A percentile compares a stretch with the other conserved stretches of the same genome.
phyloP scores from a whole-genome alignment of 2,888 invertebrate genomes.

The Agapostemon virescens region DNA sequence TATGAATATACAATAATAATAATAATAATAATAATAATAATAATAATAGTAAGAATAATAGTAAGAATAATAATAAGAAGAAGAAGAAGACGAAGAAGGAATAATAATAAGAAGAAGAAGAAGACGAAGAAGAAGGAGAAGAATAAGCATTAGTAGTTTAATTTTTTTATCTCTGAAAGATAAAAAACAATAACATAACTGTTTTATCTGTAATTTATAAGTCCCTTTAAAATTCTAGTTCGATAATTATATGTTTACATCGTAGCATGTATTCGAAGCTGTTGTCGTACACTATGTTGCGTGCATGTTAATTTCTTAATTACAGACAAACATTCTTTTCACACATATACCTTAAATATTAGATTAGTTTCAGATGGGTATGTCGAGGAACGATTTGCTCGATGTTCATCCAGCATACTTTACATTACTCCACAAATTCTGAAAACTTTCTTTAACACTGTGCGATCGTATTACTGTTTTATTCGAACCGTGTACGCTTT shows the following conservation, averaged over 20 bases:
- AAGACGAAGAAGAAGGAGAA: too few species aligned
- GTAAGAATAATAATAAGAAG: too few species aligned
- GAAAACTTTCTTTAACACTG: slow-evolving; percentile 22
- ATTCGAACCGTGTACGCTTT: slow-evolving; percentile 11
- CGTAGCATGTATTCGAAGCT: slow-evolving; percentile 60
- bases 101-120: too few species aligned
- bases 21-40: too few species aligned
- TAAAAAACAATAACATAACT: slow-evolving; percentile 16
- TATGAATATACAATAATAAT: slow-evolving; percentile 21
- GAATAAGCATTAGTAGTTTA: slow-evolving; percentile 26
- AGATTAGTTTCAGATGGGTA: slow-evolving; percentile 27
- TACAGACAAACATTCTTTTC: slow-evolving; percentile 26
- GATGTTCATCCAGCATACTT: not conserved
- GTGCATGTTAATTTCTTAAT: slow-evolving; percentile 59
- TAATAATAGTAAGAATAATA: too few species aligned
- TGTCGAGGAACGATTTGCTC: slow-evolving; percentile 13
- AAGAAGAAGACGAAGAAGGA: too few species aligned
- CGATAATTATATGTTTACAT: slow-evolving; percentile 36
- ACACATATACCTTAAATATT: slow-evolving; percentile 31
- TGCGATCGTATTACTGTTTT: not conserved
- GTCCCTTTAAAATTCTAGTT: slow-evolving; percentile 25
- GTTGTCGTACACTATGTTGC: slow-evolving; percentile 51
- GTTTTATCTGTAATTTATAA: slow-evolving; percentile 21
- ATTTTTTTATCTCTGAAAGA: slow-evolving; percentile 28
- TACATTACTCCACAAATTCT: not conserved